Percentiles rank a stretch among this genome's conserved stretches.
Conservation (phyloP, 2,888 invertebrate species). For the Silvanus unidentatus region DNA sequence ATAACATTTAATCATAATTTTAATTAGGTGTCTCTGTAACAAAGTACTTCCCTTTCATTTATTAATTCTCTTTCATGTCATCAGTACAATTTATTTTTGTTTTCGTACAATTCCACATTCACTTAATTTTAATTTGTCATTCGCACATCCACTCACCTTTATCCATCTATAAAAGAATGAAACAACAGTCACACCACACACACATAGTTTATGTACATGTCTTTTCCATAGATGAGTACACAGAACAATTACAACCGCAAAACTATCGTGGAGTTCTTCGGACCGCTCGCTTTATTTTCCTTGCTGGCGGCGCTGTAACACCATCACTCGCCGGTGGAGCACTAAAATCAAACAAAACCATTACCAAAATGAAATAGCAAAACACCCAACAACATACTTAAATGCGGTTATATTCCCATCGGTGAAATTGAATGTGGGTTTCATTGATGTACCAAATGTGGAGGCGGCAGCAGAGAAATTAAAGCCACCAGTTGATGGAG, state of each 20-base stretch:
- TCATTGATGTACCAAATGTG: slow-evolving; percentile 45
- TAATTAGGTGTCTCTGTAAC: background rate
- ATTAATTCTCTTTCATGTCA: background rate
- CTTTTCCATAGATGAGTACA: no score
- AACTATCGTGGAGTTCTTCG: slow-evolving; percentile 45
- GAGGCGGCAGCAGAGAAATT: slow-evolving; percentile 33
- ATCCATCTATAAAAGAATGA: background rate
- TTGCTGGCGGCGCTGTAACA: slow-evolving; percentile 26
- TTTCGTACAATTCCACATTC: background rate
- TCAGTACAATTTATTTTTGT: no score
- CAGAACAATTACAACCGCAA: background rate
- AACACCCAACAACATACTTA: slow-evolving; percentile 39
- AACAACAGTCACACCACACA: background rate
- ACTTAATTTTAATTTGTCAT: no score
- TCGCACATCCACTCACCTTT: no score
- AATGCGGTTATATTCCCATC: slow-evolving; percentile 45
- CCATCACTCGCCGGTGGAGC: slow-evolving; percentile 29
- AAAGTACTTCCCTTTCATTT: background rate
- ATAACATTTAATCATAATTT: no score
- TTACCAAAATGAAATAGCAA: slow-evolving; percentile 1
- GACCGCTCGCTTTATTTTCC: slow-evolving; percentile 48
- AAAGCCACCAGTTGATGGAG: slow-evolving; percentile 33
- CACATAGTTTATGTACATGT: background rate
- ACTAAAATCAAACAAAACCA: slow-evolving; percentile 23
- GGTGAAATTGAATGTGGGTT: slow-evolving; percentile 50